Percentiles rank a stretch among this genome's conserved stretches.
Conservation (phyloP, 2,888 invertebrate genomes). For the Pogonocherus hispidulus region DNA sequence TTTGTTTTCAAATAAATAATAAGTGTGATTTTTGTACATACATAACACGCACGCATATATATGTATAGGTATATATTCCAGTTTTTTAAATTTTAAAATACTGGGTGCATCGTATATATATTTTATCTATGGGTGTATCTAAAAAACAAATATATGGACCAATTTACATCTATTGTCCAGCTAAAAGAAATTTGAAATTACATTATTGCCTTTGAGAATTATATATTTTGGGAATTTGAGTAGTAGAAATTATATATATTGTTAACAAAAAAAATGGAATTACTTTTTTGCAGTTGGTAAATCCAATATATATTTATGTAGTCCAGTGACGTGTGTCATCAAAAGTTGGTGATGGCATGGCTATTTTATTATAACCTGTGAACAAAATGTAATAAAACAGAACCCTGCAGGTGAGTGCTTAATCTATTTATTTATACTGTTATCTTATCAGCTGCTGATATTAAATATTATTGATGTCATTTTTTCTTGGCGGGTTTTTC, state of each 20-base stretch:
- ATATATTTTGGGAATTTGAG: constrained; percentile 30
- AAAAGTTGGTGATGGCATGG: constrained; percentile 57
- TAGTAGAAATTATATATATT: constrained; percentile 26
- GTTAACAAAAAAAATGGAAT: constrained; percentile 16
- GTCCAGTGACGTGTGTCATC: constrained; percentile 54
- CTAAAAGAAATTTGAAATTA: no score
- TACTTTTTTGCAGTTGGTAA: constrained; percentile 34
- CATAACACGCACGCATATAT: no score
- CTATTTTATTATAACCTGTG: constrained; percentile 55
- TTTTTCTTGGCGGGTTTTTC: constrained; percentile 46
- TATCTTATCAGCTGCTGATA: constrained; percentile 44
- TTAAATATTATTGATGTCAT: constrained; percentile 24
- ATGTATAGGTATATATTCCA: no score
- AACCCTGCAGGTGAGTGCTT: constrained; percentile 58
- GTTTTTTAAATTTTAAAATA: no score
- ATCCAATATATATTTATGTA: constrained; percentile 35
- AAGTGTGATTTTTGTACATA: no score
- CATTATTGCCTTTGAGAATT: no score
- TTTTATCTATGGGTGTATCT: no score
- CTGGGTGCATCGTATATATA: no score
- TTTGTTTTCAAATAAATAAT: no score
- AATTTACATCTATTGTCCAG: no score
- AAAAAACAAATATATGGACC: no score
- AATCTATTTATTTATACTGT: constrained; percentile 40
- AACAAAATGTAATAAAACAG: constrained; percentile 54